Evolutionary conservation across 2,888 invertebrate genomes (phyloP).

Genomic region (Chrysopilus asiliformis): DNA sequence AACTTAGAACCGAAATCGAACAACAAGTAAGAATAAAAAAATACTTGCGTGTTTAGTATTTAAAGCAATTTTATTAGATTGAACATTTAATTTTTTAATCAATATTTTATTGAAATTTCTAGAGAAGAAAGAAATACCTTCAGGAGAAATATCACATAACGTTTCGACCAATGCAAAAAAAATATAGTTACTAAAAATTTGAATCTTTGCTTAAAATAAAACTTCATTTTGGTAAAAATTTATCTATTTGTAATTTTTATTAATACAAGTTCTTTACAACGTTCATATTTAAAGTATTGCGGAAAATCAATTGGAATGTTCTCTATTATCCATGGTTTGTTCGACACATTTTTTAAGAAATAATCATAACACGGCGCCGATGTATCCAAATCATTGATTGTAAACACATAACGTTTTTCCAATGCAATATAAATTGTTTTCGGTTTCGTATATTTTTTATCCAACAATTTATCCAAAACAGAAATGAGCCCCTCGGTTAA

Average conservation of each 20-base stretch:
- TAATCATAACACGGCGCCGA: constrained; percentile 82
- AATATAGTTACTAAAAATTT: no score
- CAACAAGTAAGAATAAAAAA: no score
- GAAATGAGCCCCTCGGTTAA: constrained; percentile 66
- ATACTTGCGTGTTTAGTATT: no score
- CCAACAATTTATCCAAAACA: constrained; percentile 53
- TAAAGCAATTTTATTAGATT: no score
- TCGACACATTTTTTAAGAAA: constrained; percentile 44
- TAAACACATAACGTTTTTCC: constrained; percentile 80
- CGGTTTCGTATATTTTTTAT: constrained; percentile 19
- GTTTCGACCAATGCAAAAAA: no score
- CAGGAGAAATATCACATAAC: no score
- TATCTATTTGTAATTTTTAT: constrained; percentile 46
- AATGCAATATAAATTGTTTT: constrained; percentile 60
- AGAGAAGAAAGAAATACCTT: no score
- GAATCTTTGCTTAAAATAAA: no score
- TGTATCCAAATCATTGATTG: constrained; percentile 61
- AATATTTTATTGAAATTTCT: no score
- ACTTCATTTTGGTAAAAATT: no score
- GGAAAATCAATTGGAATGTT: constrained; percentile 58
- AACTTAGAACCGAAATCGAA: no score
- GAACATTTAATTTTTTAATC: no score
- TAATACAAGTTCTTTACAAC: constrained; percentile 61
- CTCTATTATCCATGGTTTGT: constrained; percentile 41
- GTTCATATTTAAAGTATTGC: constrained; percentile 68